phyloP scores from a whole-genome alignment of 2,797 vertebrate genomes.

The Scyliorhinus canicula region DNA sequence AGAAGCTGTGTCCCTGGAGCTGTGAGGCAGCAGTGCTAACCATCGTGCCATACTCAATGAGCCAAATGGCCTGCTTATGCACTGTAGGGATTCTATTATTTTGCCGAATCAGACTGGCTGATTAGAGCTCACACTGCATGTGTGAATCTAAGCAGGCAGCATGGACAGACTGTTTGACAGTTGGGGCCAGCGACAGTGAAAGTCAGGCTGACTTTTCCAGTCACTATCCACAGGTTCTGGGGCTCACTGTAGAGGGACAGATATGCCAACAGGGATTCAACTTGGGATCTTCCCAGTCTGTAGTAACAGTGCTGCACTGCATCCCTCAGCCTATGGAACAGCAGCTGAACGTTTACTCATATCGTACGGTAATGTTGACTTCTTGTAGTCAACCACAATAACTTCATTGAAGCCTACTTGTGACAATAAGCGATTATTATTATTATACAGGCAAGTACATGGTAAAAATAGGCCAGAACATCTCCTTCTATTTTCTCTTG shows the following conservation, averaged over 20 bases:
- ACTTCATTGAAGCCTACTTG: too few species aligned
- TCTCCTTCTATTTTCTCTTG: neutral
- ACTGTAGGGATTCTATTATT: too few species aligned
- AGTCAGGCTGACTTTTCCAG: neutral
- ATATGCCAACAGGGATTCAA: neutral
- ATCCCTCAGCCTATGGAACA: neutral
- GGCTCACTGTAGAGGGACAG: neutral
- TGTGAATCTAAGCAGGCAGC: neutral
- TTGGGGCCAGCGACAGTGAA: neutral
- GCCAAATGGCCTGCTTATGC: too few species aligned
- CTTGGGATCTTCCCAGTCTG: neutral
- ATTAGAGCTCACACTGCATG: neutral
- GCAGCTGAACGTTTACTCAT: neutral
- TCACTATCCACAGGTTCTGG: neutral
- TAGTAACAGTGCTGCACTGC: neutral
- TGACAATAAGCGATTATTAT: too few species aligned
- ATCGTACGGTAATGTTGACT: neutral
- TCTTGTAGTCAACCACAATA: neutral
- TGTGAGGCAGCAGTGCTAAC: too few species aligned
- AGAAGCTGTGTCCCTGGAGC: too few species aligned
- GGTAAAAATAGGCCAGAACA: neutral
- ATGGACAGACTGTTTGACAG: neutral
- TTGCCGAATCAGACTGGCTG: neutral
- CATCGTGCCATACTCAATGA: too few species aligned
- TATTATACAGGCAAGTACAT: too few species aligned